Evolutionary conservation across 1,140 invertebrate genomes (phyloP), one percentile per base, ranked within the genome.

Genomic region (Cyclina sinensis): DNA sequence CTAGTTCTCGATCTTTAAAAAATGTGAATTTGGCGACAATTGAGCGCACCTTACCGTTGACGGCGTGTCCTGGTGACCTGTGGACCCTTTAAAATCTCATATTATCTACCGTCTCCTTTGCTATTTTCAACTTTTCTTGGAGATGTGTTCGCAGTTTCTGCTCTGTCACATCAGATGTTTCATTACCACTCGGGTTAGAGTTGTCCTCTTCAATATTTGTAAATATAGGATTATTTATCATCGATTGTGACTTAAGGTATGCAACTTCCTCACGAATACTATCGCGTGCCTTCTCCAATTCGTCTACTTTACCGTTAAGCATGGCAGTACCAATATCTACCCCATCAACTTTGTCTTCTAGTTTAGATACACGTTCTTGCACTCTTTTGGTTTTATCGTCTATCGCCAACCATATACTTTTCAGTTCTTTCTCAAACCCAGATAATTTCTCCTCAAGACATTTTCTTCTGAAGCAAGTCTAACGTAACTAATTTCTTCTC

Each of bases 351-450:
- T 51, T 78, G 24, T 78, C 5, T 48, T 78, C 37, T 5, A 78
- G 39, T 43, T 51, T 46, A 43, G 37, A 46, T 43, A 78, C 21
- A 21, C 74, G 74, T 24, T 78, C 74, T 16, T 78, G 16, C 16
- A 9, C 16, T 46, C 30, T 68, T 68, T 68, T 68, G 62, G 62
- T 27, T 35, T 27, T 27, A 27, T 68, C 62, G 30, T 76, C 73
- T 14, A 76, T 46, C n/a, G 73, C 73, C 11, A 76, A 24, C 73
- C 73, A 76, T 11, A 76, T 46, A 37, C 32, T 76, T 24, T 76
- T 76, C 73, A 76, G 35, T 35, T 76, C 73, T 76, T 76, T 76
- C 27, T 76, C 73, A 76, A 76, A 76, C 16, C 39, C 43, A 4
- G n/a, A n/a, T n/a, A n/a, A n/a, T n/a, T n/a, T n/a, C n/a, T n/a